Conservation (phyloP, 2,797 vertebrate genomes). For the Pseudomugil gertrudae region DNA sequence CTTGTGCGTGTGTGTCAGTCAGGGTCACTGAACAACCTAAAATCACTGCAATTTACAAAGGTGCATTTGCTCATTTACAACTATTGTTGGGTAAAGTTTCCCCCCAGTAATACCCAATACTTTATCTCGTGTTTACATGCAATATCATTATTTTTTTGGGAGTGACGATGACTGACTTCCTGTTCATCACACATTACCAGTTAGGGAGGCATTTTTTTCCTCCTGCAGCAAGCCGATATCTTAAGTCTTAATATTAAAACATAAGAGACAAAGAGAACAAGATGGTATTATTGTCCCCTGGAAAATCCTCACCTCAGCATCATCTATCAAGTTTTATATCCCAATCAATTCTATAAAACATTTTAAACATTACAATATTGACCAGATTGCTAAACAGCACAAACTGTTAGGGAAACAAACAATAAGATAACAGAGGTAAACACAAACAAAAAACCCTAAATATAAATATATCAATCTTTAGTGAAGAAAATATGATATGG, state of each 20-base stretch:
- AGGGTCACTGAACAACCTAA: constrained; percentile 22
- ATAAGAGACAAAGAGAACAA: background rate
- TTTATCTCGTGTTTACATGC: too few relatives aligned
- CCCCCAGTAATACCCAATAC: background rate
- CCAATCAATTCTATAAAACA: too few relatives aligned
- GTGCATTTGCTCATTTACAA: background rate
- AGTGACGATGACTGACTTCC: background rate
- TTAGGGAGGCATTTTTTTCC: background rate
- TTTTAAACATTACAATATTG: too few relatives aligned
- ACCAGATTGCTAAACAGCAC: too few relatives aligned
- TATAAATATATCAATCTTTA: too few relatives aligned
- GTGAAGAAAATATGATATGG: background rate
- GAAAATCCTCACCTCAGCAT: constrained; percentile 1
- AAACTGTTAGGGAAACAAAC: too few relatives aligned
- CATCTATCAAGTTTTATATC: background rate
- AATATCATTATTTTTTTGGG: background rate
- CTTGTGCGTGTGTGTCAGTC: background rate
- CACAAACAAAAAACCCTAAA: too few relatives aligned
- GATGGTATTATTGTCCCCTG: background rate
- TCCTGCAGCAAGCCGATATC: background rate
- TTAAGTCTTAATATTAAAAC: constrained; percentile 1
- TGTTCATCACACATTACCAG: background rate
- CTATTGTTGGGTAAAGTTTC: background rate
- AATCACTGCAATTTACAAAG: background rate
- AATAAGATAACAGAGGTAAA: too few relatives aligned